Evolutionary conservation across 2,113 vertebrate genomes (phyloP).

Genomic region (Rhinichthys klamathensis): DNA sequence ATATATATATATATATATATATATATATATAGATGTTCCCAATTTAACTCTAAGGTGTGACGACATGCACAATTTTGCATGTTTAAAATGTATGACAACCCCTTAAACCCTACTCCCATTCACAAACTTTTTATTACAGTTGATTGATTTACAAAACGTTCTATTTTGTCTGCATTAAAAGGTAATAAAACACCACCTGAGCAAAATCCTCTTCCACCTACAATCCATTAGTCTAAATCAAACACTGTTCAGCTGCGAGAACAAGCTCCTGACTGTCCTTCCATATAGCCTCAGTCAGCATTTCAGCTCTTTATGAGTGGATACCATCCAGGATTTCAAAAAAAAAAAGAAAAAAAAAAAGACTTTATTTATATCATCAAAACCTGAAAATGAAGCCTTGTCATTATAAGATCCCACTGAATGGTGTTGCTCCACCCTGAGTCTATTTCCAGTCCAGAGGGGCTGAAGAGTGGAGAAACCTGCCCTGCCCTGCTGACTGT

Average conservation of each 20-base stretch:
- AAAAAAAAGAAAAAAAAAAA: conserved; percentile 6
- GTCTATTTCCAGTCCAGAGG: conserved; percentile 52
- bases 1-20: too few species aligned
- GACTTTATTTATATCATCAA: conserved; percentile 67
- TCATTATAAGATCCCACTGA: conserved; percentile 68
- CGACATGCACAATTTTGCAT: neutral
- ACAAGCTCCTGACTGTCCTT: conserved; percentile 49
- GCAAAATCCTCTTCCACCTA: neutral
- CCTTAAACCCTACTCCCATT: too few species aligned
- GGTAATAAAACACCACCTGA: neutral
- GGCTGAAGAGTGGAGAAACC: conserved; percentile 22
- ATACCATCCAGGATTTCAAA: conserved; percentile 57
- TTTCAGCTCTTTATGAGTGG: conserved; percentile 59
- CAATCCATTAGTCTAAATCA: neutral
- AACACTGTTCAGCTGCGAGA: conserved; percentile 22
- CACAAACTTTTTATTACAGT: too few species aligned
- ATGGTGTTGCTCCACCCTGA: conserved; percentile 53
- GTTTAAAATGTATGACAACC: neutral
- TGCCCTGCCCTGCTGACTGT: conserved; percentile 38
- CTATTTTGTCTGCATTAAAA: neutral
- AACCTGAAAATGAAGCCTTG: conserved; percentile 62
- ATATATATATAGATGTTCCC: too few species aligned
- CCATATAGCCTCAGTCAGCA: conserved; percentile 52
- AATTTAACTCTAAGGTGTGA: neutral
- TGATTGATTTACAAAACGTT: neutral